These are phyloP conservation scores for Xenops minutus DNA, from an alignment of 2,797 vertebrate genomes.

Conservation along the genomic window DNA sequence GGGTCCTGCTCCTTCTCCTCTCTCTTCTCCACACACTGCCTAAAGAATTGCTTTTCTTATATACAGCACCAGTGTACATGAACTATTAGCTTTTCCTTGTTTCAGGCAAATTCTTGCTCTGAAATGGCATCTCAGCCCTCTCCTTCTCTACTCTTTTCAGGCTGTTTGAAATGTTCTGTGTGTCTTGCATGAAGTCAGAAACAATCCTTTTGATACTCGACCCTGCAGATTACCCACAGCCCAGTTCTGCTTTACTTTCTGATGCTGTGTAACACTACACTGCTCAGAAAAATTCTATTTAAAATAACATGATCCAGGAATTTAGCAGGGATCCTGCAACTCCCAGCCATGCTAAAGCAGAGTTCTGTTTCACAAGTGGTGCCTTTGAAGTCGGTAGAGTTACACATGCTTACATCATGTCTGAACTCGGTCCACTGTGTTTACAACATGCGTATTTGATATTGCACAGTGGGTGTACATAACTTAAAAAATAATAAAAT, in stretches of 20 bases:
- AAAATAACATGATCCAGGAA: background rate
- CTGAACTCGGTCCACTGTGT: conserved; percentile 44
- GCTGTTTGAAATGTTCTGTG: background rate
- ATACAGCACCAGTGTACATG: background rate
- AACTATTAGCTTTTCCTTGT: background rate
- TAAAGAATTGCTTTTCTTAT: background rate
- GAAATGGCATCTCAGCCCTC: background rate
- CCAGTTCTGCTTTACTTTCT: background rate
- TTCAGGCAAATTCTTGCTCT: background rate
- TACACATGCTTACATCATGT: conserved; percentile 64
- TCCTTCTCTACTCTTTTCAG: background rate
- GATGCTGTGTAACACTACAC: conserved; percentile 12
- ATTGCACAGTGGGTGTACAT: conserved; percentile 54
- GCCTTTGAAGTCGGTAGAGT: conserved; percentile 35
- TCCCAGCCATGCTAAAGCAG: conserved; percentile 8
- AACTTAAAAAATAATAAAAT: conserved; percentile 57
- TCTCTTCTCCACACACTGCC: background rate
- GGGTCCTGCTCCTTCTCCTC: background rate
- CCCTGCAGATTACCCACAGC: background rate
- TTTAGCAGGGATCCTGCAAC: background rate
- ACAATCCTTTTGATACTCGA: conserved; percentile 13
- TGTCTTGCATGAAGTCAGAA: background rate
- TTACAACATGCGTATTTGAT: conserved; percentile 60
- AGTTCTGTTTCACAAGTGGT: conserved; percentile 55
- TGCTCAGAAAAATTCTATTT: background rate